Base-by-base conservation (phyloP, 2,797 vertebrate species). In the Sphenopsis melanotis region DNA sequence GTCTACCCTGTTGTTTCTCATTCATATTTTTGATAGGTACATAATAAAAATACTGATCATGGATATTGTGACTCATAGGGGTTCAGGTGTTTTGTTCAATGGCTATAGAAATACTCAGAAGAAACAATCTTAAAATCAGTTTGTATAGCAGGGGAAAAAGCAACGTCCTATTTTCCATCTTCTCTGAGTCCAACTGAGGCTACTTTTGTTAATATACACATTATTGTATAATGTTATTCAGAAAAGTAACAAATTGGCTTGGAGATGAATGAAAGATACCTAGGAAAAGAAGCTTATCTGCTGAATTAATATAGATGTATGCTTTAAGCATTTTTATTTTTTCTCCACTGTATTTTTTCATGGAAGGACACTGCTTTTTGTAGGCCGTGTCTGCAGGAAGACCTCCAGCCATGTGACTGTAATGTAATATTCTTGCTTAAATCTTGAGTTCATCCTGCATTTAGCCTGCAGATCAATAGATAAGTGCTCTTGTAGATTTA, bases 121-220 rank as follows among this genome's bases (percentile, higher is more conserved):
- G 29, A 74, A 91, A 11, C 6, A 24, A 22, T 21, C 44, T 81
- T 83, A 55, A 87, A 81, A 57, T 60, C 24, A 30, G 12, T 55
- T 41, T 34, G 10, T 49, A 15, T 15, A 47, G n/a, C 14, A 41
- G n/a, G 30, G 15, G 20, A 12, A 32, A 87, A 41, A 5, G 2
- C 5, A 32, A 1, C 7, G 32, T 53, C 2, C 0, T 46, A 8
- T 70, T 34, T 57, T 83, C 29, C 3, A 1, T 70, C 23, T 34
- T 85, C 8, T 55, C 30, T 69, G 59, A 3, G 30, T 59, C 46
- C 52, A 56, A 39, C 15, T n/a, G n/a, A 76, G 41, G 13, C 20
- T 68, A 6, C 12, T 71, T 0, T 16, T 27, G 3, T 61, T 70
- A 37, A 20, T 63, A 30, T 14, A 30, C 4, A 17, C 18, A 39